Evolutionary conservation across 2,113 vertebrate genomes (phyloP), one percentile per base, ranked within the genome.

Genomic region (Ibidorhyncha struthersii): DNA sequence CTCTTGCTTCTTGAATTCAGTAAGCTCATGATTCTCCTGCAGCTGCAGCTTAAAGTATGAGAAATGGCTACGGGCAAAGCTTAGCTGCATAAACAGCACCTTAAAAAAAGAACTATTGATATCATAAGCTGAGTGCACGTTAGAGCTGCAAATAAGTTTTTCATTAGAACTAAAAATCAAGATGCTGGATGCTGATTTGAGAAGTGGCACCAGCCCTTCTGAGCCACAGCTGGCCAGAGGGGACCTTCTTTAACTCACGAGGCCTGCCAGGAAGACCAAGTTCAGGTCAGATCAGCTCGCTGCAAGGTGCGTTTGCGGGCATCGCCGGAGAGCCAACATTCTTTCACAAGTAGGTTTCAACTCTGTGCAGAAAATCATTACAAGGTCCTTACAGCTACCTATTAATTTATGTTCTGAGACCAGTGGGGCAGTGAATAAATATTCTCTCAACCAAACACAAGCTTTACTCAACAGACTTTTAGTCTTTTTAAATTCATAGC

Each of bases 301-400:
- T 20, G 43, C 0, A 0, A 25, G 29, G 13, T 47, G 38, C 0
- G 0, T 49, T 58, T 49, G 21, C 49, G 12, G 49, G 49, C 21
- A 40, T 3, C 0, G 0, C 14, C 12, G 1, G 27, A 34, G 50
- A 82, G 63, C 5, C 15, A 82, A 27, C 50, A 4, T 40, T 67
- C 41, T 58, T 61, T 34, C 74, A 79, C 56, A 59, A 27, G 70
- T 11, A 47, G 29, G 49, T 62, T 85, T 69, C 53, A 49, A 5
- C 69, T 52, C 38, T 17, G 21, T 20, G 27, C 41, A 89, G 16
- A 86, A 20, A 89, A 55, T 34, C 25, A 11, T 38, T 52, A 40
- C 9, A 55, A 77, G 52, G 50, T 38, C 45, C 53, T 69, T 72
- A 53, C 10, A 90, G 30, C 23, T 79, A 43, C 53, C 52, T 53